phyloP scores from a whole-genome alignment of 2,113 vertebrate genomes.

The Ptilorrhoa leucosticta region DNA sequence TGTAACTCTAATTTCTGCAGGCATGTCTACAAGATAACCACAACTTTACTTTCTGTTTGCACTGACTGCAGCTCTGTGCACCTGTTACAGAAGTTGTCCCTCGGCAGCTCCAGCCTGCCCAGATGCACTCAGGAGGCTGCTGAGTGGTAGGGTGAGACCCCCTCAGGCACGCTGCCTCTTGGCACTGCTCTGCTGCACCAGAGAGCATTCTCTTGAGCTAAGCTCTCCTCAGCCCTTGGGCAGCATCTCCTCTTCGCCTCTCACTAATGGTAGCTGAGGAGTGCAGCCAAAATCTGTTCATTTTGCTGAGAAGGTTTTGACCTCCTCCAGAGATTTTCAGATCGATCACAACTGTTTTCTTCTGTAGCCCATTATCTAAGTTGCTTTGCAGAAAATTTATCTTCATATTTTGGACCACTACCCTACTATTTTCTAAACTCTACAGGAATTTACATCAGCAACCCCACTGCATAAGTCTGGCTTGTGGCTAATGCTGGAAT shows the following conservation, averaged over 20 bases:
- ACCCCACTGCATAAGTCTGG: not conserved
- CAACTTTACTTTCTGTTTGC: not conserved
- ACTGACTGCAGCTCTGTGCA: not conserved
- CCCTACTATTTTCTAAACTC: not conserved
- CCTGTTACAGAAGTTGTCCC: not conserved
- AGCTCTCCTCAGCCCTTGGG: not conserved
- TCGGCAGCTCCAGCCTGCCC: not conserved
- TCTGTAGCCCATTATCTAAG: not conserved
- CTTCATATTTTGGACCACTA: not conserved
- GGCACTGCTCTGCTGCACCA: not conserved
- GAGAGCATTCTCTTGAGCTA: not conserved
- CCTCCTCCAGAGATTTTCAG: not conserved
- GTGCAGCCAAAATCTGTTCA: not conserved
- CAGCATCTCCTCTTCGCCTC: not conserved
- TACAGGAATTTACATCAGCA: not conserved
- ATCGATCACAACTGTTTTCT: not conserved
- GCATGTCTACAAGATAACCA: not conserved
- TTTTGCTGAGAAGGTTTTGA: not conserved
- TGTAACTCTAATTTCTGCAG: not conserved
- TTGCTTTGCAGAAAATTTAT: not conserved
- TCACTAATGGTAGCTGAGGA: not conserved
- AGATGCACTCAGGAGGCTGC: accelerated
- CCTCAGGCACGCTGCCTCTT: accelerated
- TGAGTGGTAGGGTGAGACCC: not conserved
- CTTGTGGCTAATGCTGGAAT: not conserved